phyloP scores from a whole-genome alignment of 2,888 invertebrate species.

The Nineta flava region DNA sequence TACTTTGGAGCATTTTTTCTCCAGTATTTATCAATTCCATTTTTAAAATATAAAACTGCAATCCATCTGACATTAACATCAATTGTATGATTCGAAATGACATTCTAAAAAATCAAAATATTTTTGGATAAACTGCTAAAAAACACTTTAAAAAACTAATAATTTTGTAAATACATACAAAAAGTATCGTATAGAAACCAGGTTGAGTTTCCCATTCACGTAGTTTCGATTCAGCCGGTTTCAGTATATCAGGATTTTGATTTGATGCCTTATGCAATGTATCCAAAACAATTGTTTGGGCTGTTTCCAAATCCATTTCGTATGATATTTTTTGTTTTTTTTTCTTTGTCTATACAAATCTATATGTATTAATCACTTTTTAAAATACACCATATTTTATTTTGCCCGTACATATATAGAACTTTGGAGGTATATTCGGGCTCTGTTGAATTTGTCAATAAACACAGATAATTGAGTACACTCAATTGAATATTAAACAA shows the following conservation, averaged over 20 bases:
- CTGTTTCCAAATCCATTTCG: constrained; percentile 39
- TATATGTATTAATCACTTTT: too few relatives aligned
- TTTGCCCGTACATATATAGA: too few relatives aligned
- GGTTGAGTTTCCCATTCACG: constrained; percentile 79
- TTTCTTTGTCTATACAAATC: too few relatives aligned
- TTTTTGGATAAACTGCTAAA: constrained; percentile 13
- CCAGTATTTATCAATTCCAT: constrained; percentile 89
- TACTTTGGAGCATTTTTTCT: constrained; percentile 64
- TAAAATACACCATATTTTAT: too few relatives aligned
- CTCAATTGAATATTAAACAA: too few relatives aligned
- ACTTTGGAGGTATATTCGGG: too few relatives aligned
- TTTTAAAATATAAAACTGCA: constrained; percentile 84
- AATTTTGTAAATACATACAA: constrained; percentile 37
- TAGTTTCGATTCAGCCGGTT: constrained; percentile 75
- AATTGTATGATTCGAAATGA: constrained; percentile 59
- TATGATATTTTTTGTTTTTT: constrained; percentile 15
- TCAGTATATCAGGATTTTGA: constrained; percentile 66
- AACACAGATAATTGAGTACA: too few relatives aligned
- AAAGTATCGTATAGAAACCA: constrained; percentile 73
- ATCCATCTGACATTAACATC: constrained; percentile 80
- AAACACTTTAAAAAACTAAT: constrained; percentile 12
- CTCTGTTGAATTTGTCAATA: too few relatives aligned
- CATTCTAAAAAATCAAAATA: constrained; percentile 39
- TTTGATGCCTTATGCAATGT: constrained; percentile 71
- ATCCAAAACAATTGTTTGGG: constrained; percentile 48